phyloP scores from a whole-genome alignment of 2,113 vertebrate genomes.

The Urocolius indicus region DNA sequence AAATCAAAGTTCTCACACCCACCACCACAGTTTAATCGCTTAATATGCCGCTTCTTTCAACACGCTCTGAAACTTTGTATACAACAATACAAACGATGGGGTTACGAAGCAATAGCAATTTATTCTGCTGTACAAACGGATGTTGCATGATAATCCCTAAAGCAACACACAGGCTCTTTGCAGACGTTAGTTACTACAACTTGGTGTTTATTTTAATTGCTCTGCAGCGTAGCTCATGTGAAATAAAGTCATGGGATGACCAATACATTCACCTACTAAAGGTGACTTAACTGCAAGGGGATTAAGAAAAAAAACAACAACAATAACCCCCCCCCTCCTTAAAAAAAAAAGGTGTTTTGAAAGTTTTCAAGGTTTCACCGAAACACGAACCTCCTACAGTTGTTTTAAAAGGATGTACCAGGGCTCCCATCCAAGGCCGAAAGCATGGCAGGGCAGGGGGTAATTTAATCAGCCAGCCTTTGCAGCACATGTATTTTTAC shows the following conservation, averaged over 20 bases:
- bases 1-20: constrained; percentile 71
- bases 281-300: not conserved
- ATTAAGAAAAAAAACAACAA: too few species aligned
- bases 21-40: constrained; percentile 67
- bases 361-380: constrained; percentile 14
- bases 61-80: constrained; percentile 65
- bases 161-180: constrained; percentile 56
- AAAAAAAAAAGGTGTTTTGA: not conserved
- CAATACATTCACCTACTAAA: constrained; percentile 2
- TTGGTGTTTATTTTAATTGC: constrained; percentile 55
- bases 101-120: constrained; percentile 70
- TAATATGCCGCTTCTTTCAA: constrained; percentile 69
- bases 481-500: not conserved
- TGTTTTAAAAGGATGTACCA: not conserved
- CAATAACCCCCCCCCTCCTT: too few species aligned
- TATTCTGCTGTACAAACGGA: constrained; percentile 66
- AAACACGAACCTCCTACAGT: not conserved
- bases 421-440: not conserved
- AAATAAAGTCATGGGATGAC: constrained; percentile 43
- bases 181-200: constrained; percentile 55
- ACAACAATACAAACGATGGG: constrained; percentile 64
- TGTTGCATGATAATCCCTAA: constrained; percentile 70
- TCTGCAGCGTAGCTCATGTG: not conserved
- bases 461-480: constrained; percentile 47
- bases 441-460: not conserved